Evolutionary conservation across 1,140 invertebrate species (phyloP).

Genomic region (Eubasilissa regina): DNA sequence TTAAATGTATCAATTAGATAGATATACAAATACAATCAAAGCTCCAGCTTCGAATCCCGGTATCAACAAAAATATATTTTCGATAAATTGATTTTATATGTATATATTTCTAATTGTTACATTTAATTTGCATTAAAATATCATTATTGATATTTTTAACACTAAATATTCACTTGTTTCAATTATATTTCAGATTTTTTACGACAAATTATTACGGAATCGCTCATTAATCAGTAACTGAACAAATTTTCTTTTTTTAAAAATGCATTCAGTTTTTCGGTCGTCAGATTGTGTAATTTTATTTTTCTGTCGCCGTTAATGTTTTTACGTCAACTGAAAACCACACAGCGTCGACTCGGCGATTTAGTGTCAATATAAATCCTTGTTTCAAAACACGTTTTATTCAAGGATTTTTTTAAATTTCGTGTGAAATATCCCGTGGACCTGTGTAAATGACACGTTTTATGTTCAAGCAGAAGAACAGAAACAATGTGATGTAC

Average conservation of each 20-base stretch:
- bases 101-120: no score
- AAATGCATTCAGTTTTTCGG: background rate
- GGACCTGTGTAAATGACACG: no score
- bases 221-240: background rate
- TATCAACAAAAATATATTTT: no score
- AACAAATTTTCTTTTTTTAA: background rate
- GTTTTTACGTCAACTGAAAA: background rate
- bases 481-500: no score
- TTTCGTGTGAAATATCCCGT: background rate
- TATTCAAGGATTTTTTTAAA: slow-evolving; percentile 13
- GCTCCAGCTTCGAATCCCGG: no score
- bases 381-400: slow-evolving; percentile 17
- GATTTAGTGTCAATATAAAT: background rate
- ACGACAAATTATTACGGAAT: background rate
- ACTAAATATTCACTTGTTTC: no score
- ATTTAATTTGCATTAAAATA: no score
- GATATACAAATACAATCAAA: no score
- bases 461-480: no score
- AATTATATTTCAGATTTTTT: background rate
- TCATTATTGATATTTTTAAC: no score
- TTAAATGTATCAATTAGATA: no score
- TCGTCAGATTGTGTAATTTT: background rate
- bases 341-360: background rate
- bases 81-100: no score
- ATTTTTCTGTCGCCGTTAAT: background rate